These are phyloP conservation scores for Berghia stephanieae DNA, from an alignment of 1,140 invertebrate genomes.

Conservation along the genomic window DNA sequence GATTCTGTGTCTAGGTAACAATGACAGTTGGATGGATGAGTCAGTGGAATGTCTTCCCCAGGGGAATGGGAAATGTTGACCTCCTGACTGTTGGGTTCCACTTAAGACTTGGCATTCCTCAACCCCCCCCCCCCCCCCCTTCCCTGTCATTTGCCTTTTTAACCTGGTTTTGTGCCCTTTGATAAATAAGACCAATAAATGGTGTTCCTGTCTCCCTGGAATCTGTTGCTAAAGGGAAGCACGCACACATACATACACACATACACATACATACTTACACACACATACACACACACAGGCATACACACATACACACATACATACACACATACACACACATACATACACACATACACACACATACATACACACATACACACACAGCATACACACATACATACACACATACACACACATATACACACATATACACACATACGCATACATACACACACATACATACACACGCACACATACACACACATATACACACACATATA, in stretches of 20 bases:
- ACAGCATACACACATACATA: too few relatives aligned
- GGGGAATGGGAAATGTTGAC: conserved; percentile 13
- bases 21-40: background rate
- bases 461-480: background rate
- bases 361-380: background rate
- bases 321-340: conserved; percentile 25
- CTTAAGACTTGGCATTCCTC: conserved; percentile 36
- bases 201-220: background rate
- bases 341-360: background rate
- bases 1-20: background rate
- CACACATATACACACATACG: conserved; percentile 33
- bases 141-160: background rate
- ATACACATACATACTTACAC: too few relatives aligned
- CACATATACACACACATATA: conserved; percentile 19
- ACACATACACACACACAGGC: background rate
- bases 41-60: background rate
- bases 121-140: too few relatives aligned
- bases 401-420: conserved; percentile 31
- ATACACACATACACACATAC: conserved; percentile 30
- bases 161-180: background rate
- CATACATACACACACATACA: conserved; percentile 25
- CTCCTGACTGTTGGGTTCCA: conserved; percentile 30
- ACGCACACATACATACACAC: background rate
- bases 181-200: background rate
- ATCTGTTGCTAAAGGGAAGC: background rate